Evolutionary conservation across 2,113 vertebrate genomes (phyloP).

Genomic region (Megaceryle maxima): DNA sequence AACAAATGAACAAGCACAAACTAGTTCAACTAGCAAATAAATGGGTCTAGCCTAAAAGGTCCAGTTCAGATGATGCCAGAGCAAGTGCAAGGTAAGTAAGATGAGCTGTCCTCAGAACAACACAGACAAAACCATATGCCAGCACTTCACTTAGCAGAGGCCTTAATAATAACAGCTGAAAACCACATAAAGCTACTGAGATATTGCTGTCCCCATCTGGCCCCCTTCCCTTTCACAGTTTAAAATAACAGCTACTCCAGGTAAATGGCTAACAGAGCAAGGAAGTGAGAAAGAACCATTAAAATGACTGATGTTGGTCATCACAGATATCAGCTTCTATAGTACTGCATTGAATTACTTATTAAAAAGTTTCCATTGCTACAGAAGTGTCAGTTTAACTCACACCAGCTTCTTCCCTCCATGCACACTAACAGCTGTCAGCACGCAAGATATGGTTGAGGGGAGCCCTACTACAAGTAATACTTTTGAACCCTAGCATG

Average conservation of each 20-base stretch:
- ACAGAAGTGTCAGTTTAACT: not conserved
- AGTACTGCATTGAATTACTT: not conserved
- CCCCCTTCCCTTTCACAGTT: not conserved
- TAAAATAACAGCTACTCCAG: not conserved
- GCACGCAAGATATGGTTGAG: not conserved
- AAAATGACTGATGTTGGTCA: not conserved
- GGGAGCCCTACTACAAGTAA: not conserved
- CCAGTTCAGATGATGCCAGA: not conserved
- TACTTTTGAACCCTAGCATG: not conserved
- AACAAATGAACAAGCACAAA: not conserved
- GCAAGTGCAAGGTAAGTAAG: not conserved
- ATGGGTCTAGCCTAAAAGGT: not conserved
- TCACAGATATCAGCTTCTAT: not conserved
- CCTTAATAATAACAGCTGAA: not conserved
- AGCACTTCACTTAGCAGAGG: not conserved
- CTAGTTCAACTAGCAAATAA: not conserved
- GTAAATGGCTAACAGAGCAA: not conserved
- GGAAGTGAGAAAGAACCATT: not conserved
- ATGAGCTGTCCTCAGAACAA: not conserved
- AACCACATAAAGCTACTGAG: not conserved
- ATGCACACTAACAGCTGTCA: not conserved
- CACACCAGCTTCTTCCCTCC: not conserved
- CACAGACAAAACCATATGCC: not conserved
- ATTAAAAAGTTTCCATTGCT: slow-evolving; percentile 13
- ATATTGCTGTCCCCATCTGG: not conserved